Conservation (phyloP, 2,797 vertebrate species). For the Anableps anableps region DNA sequence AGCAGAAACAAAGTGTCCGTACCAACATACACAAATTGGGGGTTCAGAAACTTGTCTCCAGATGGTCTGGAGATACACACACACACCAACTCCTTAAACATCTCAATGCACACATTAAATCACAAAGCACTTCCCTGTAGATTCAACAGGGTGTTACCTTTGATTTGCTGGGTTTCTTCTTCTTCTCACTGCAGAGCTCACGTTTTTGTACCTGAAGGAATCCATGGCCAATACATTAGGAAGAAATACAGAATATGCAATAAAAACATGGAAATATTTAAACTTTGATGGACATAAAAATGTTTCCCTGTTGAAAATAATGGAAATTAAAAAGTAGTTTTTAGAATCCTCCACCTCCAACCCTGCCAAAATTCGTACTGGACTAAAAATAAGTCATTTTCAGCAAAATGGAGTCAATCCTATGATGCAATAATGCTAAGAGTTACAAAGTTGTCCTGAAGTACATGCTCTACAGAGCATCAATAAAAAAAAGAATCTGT, state of each 20-base stretch:
- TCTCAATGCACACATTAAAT: not conserved
- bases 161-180: slow-evolving; percentile 91
- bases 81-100: slow-evolving; percentile 24
- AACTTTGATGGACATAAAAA: no score
- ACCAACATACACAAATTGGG: slow-evolving; percentile 72
- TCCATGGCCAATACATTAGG: not conserved
- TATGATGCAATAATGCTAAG: no score
- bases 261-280: not conserved
- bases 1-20: slow-evolving; percentile 50
- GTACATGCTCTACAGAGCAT: no score
- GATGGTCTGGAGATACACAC: slow-evolving; percentile 58
- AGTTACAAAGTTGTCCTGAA: no score
- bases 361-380: no score
- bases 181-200: slow-evolving; percentile 86
- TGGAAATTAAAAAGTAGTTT: no score
- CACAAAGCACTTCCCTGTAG: not conserved
- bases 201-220: slow-evolving; percentile 87
- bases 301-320: no score
- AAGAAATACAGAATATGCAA: not conserved
- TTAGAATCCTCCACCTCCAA: no score
- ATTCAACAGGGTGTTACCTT: slow-evolving; percentile 82
- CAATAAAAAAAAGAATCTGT: no score
- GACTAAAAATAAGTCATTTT: no score
- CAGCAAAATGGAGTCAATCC: no score
- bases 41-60: slow-evolving; percentile 61